Base-by-base conservation (phyloP, 2,888 invertebrate species). In the Mystacides longicornis region DNA sequence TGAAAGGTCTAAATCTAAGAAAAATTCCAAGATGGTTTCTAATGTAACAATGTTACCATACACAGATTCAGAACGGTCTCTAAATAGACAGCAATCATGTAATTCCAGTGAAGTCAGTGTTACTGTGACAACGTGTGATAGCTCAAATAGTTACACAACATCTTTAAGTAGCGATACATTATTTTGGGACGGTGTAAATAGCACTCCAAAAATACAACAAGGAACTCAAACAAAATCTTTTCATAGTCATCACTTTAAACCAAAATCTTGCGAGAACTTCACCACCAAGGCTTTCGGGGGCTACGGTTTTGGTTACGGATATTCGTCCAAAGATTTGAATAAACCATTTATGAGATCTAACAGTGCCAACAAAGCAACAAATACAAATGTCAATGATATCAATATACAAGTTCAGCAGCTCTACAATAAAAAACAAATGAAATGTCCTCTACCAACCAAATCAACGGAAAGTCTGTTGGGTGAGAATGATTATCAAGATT, bases 251-350 rank as follows among this genome's bases (percentile, higher is more conserved):
- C 57, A 61, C 54, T 71, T 68, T 1, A 93, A 92, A 66, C 92
- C 92, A 0, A 92, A 92, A 68, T 92, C 91, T 0, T 92, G 92
- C 91, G 92, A 92, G 67, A 92, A 92, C 70, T 73, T 93, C 53
- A 87, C 91, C 0, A 89, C 89, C 1, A 91, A 90, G 72, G 86
- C 87, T 0, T 86, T 89, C 62, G 89, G 90, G 1, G 91, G 90
- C 0, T 91, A 92, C 62, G 89, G 90, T 2, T 91, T 89, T 64
- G 91, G 91, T 1, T 92, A 90, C 65, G 91, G 90, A 5, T 60
- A 57, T 49, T 59, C 58, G 3, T 73, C 67, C 47, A 67, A 66
- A 21, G 74, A 78, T 63, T 71, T 75, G 55, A 62, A 69, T 60
- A 66, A 76, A 63, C 73, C 76, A 60, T 75, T 76, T 59, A 72